A percentile compares a stretch with the other conserved stretches of the same genome.
Evolutionary conservation across 2,888 invertebrate genomes (phyloP).

Genomic region (Ophioninae sp.): DNA sequence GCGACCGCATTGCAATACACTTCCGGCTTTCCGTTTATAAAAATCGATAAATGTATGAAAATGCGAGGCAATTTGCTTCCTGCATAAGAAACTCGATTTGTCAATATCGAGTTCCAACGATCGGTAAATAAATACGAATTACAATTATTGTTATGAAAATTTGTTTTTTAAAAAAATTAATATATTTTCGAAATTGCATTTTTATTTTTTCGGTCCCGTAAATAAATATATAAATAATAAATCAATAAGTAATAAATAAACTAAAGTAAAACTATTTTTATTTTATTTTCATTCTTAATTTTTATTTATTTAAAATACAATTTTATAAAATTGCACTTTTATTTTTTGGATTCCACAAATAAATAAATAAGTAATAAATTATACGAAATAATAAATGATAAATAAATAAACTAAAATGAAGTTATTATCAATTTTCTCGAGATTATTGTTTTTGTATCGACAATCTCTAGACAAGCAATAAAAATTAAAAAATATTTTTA

Average conservation of each 20-base stretch:
- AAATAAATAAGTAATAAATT: too few relatives aligned
- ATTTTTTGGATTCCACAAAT: too few relatives aligned
- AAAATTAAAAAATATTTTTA: neutral
- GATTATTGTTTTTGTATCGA: neutral
- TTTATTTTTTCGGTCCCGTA: too few relatives aligned
- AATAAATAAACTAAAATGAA: too few relatives aligned
- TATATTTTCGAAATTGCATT: neutral
- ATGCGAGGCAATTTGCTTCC: neutral
- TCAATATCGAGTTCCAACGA: constrained; percentile 7
- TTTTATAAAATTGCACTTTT: neutral
- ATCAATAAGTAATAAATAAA: too few relatives aligned
- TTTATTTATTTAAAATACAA: too few relatives aligned
- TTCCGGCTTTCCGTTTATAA: constrained; percentile 29
- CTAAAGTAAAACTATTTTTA: too few relatives aligned
- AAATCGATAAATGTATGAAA: neutral
- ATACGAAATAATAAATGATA: too few relatives aligned
- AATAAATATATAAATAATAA: too few relatives aligned
- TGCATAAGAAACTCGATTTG: neutral
- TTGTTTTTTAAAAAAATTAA: neutral
- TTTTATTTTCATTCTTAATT: too few relatives aligned
- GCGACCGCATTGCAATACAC: constrained; percentile 7
- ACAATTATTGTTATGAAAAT: neutral
- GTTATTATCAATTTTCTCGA: too few relatives aligned
- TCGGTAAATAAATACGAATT: neutral
- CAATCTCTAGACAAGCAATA: neutral